A percentile compares a stretch with the other conserved stretches of the same genome.
These are phyloP conservation scores for Lampris incognitus DNA, from an alignment of 2,113 vertebrate species.

Conservation along the genomic window DNA sequence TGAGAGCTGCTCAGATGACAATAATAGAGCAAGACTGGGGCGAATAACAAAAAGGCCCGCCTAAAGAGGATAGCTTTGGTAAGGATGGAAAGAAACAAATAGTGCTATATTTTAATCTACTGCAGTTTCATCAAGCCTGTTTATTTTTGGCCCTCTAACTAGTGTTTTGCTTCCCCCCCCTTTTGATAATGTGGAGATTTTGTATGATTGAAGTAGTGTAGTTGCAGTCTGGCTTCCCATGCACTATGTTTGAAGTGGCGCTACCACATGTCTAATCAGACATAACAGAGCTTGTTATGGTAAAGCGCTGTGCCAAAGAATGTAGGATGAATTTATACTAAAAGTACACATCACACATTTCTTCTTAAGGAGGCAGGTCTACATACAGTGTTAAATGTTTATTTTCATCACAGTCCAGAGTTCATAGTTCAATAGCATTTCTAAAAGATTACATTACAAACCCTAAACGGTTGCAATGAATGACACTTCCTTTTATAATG, in stretches of 20 bases:
- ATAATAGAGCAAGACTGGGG: constrained; percentile 32
- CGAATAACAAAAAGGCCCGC: constrained; percentile 25
- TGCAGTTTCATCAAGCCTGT: not conserved
- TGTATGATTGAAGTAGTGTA: not conserved
- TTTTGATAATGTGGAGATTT: not conserved
- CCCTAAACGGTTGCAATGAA: not conserved
- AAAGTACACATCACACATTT: no score
- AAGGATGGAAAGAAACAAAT: not conserved
- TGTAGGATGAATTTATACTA: no score
- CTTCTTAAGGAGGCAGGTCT: no score
- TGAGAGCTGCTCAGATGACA: constrained; percentile 41
- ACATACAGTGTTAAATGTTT: no score
- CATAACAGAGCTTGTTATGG: no score
- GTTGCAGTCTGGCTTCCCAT: not conserved
- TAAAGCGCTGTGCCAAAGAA: not conserved
- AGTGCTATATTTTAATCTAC: not conserved
- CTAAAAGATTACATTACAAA: not conserved
- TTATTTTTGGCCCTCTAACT: not conserved
- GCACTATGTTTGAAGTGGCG: not conserved
- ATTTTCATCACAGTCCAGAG: no score
- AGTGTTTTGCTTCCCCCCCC: not conserved
- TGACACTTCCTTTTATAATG: not conserved
- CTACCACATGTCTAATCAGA: not conserved
- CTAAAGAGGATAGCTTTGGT: not conserved
- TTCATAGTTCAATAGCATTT: no score